Evolutionary conservation across 2,113 vertebrate species (phyloP), one percentile per base, ranked within the genome.

Genomic region (Phasianus colchicus): DNA sequence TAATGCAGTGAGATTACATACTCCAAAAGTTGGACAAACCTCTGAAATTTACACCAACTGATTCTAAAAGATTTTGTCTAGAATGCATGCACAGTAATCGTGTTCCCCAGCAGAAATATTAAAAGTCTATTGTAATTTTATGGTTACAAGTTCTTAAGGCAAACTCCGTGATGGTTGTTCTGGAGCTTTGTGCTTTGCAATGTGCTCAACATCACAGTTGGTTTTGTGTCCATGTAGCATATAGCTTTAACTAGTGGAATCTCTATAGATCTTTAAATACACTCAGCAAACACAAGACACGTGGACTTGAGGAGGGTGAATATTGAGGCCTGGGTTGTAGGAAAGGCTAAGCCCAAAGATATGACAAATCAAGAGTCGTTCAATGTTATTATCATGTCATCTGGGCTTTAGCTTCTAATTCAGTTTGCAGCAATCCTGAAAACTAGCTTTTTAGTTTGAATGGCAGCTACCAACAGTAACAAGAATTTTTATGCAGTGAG

Each of bases 351-450:
- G 20, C 92, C 81, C 78, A 89, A 87, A 95, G 78, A 82, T 95
- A 50, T 38, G 89, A 86, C 82, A 93, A 94, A 93, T 95, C 91
- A 93, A 42, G 55, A 24, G 82, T 74, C 91, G 67, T 60, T 89
- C 64, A 85, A 64, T 19, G 1, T 50, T 58, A 36, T 88, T 52
- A 42, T 71, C 22, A 2, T 11, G 43, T 92, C 81, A 76, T 34
- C 32, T 83, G 71, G 27, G 40, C 75, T 89, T 79, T 85, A 82
- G 72, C n/a, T 54, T 73, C 20, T 45, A 55, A 4, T 36, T 88
- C 55, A 75, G n/a, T 24, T 67, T 92, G 87, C 63, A 86, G 64
- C 52, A 78, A 92, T 74, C 8, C 27, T 21, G 67, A 89, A 92
- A 80, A 80, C 47, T 40, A 91, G 32, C 3, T 81, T 89, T 79